Evolutionary conservation across 2,888 invertebrate genomes (phyloP).

Genomic region (Stenurella melanura): DNA sequence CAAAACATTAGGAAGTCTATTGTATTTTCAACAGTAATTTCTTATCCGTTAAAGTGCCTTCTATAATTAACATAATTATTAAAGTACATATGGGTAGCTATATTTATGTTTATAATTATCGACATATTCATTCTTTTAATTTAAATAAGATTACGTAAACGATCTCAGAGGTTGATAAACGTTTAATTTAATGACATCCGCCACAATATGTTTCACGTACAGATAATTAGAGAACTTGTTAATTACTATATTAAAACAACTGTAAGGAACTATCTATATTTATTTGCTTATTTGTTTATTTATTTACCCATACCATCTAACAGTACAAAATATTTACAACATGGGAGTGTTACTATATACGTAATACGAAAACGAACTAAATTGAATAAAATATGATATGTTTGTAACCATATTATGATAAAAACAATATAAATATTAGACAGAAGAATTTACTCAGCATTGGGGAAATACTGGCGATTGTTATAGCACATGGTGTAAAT

Average conservation of each 20-base stretch:
- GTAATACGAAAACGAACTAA: too few species aligned
- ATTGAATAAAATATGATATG: too few species aligned
- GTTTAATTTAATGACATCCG: constrained; percentile 44
- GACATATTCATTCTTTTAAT: constrained; percentile 16
- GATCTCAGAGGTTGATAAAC: constrained; percentile 38
- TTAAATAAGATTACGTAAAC: constrained; percentile 35
- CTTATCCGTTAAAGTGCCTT: constrained; percentile 5
- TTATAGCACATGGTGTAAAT: too few species aligned
- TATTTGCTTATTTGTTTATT: too few species aligned
- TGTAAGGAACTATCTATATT: background rate
- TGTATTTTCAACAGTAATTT: background rate
- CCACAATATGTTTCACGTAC: constrained; percentile 24
- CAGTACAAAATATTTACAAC: too few species aligned
- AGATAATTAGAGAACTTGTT: constrained; percentile 8
- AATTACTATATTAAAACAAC: constrained; percentile 5
- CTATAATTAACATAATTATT: constrained; percentile 6
- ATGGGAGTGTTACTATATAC: too few species aligned
- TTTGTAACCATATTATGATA: too few species aligned
- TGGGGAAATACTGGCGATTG: too few species aligned
- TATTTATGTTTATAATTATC: constrained; percentile 16
- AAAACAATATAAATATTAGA: too few species aligned
- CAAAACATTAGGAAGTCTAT: background rate
- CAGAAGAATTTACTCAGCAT: too few species aligned
- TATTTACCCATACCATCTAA: too few species aligned
- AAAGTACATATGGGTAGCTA: background rate